These are phyloP conservation scores for Vollenhovia emeryi DNA, from an alignment of 1,140 invertebrate species.

Conservation along the genomic window DNA sequence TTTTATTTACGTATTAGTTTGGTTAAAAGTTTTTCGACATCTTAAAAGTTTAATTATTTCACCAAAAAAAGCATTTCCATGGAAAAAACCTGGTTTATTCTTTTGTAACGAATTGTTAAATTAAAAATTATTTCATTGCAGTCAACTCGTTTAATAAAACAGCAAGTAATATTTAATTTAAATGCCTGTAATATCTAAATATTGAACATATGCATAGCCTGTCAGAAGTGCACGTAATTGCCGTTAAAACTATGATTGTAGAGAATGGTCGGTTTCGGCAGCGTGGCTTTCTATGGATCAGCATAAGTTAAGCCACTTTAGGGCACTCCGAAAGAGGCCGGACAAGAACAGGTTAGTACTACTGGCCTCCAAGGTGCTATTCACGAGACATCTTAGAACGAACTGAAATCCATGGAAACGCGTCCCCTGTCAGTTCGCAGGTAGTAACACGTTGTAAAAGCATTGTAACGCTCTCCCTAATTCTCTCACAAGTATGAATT, in stretches of 20 bases:
- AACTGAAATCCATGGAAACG: conserved; percentile 65
- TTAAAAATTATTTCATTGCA: not conserved
- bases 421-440: conserved; percentile 53
- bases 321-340: conserved; percentile 46
- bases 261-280: conserved; percentile 31
- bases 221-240: conserved; percentile 38
- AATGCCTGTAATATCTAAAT: not conserved
- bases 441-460: conserved; percentile 57
- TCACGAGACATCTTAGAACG: conserved; percentile 59
- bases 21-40: not conserved
- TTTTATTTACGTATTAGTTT: not conserved
- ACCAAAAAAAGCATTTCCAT: not conserved
- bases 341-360: conserved; percentile 56
- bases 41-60: not conserved
- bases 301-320: conserved; percentile 67
- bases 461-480: conserved; percentile 38
- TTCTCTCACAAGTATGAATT: conserved; percentile 4
- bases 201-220: not conserved
- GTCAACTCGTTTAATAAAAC: not conserved
- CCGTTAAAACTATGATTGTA: conserved; percentile 46
- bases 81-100: not conserved
- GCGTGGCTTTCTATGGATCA: conserved; percentile 43
- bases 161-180: not conserved
- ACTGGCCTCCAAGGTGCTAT: conserved; percentile 64
- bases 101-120: not conserved